Conservation (phyloP, 2,113 vertebrate genomes). For the Tupaia chinensis region DNA sequence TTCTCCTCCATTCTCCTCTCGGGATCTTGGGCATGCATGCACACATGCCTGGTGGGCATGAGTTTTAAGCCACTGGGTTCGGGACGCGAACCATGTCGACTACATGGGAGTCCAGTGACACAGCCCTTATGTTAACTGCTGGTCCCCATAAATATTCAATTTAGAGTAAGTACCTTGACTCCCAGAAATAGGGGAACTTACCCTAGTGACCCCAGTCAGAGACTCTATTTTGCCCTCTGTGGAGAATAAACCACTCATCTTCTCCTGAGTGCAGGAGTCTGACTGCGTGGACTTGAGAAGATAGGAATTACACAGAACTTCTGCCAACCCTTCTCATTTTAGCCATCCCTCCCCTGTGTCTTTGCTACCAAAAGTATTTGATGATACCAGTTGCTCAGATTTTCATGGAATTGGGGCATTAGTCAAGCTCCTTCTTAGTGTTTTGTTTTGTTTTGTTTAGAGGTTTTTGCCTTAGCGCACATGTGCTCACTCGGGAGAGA, state of each 20-base stretch:
- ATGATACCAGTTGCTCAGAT: neutral
- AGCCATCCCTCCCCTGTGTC: neutral
- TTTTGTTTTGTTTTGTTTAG: neutral
- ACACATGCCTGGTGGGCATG: no score
- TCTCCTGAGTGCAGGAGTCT: neutral
- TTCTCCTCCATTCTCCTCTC: no score
- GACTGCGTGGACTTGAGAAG: neutral
- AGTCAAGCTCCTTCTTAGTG: neutral
- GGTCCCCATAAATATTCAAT: neutral
- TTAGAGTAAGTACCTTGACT: neutral
- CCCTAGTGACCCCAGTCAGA: neutral
- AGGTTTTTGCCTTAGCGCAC: no score
- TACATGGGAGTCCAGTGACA: no score
- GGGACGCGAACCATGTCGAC: no score
- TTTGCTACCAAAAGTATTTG: neutral
- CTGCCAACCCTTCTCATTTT: neutral
- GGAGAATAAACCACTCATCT: neutral
- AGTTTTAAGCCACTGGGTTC: no score
- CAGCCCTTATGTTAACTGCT: no score
- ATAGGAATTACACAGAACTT: neutral
- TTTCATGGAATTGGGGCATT: neutral
- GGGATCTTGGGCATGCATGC: no score
- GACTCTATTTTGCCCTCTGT: slow-evolving; percentile 1
- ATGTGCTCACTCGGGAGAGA: no score
- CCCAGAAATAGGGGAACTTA: neutral